A percentile compares a stretch with the other conserved stretches of the same genome.
These are phyloP conservation scores for Oreochromis spilurus DNA, from an alignment of 2,113 vertebrate genomes.

Conservation along the genomic window DNA sequence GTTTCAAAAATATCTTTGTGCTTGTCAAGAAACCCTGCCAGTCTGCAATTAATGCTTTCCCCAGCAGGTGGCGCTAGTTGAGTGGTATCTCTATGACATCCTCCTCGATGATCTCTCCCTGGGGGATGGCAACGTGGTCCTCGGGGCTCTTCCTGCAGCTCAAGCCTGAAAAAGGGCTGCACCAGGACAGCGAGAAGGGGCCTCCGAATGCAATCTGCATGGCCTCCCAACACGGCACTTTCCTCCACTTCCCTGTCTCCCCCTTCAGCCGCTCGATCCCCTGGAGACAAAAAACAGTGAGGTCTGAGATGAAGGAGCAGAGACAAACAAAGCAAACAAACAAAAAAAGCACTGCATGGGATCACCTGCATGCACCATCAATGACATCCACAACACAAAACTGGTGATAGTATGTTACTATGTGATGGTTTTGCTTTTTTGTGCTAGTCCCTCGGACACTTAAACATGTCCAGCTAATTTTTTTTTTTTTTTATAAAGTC, in stretches of 20 bases:
- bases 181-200: conserved; percentile 80
- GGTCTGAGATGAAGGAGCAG: background rate
- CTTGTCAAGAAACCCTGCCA: background rate
- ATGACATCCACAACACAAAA: background rate
- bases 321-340: too few species aligned
- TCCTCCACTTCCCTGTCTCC: conserved; percentile 81
- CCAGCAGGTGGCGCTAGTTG: conserved; percentile 2
- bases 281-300: conserved; percentile 68
- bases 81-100: conserved; percentile 74
- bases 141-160: conserved; percentile 34
- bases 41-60: background rate
- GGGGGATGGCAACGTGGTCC: conserved; percentile 8
- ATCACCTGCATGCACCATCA: background rate
- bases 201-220: conserved; percentile 82
- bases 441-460: background rate
- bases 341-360: background rate
- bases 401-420: background rate
- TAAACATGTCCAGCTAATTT: background rate
- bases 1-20: background rate
- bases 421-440: background rate
- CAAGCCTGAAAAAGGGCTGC: conserved; percentile 82
- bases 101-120: conserved; percentile 75
- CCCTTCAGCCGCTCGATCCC: conserved; percentile 91
- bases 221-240: conserved; percentile 74
- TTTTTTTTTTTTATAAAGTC: too few species aligned